Base-by-base conservation (phyloP, 2,113 vertebrate genomes). In the Phyllopteryx taeniolatus region DNA sequence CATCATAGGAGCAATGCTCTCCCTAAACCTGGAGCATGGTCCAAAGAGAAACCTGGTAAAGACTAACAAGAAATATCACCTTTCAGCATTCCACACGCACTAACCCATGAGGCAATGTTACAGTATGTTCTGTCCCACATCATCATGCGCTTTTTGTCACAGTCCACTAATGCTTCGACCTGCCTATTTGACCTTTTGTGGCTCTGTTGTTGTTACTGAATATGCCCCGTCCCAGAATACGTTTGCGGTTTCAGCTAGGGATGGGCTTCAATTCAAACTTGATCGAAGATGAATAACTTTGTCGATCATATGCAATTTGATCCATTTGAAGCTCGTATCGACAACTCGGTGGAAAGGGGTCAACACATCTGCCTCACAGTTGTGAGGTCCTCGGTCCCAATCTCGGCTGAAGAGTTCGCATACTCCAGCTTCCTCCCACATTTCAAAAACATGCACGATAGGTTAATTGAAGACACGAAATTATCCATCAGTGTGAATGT, bases 11-110 rank as follows among this genome's bases (percentile, higher is more conserved):
- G 86, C 77, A 81, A 76, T 86, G 73, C 47, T 74, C 78, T 70
- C 68, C 51, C 83, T 84, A 93, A 89, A 83, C 68, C 66, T 78
- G 65, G 10, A 59, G 77, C 72, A 71, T 64, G 79, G 86, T 46
- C 86, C 74, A 79, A 76, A 86, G 84, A 86, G 39, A 83, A 83
- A 78, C 22, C 76, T 76, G 92, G 91, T 93, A 93, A 94, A 83
- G 78, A 83, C 64, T 81, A 81, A 79, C 46, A 53, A 68, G 83
- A 65, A 81, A 72, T 69, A 79, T 56, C 60, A 54, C 51, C 74
- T 79, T 63, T 83, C 65, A 85, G 79, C 70, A 70, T 84, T 73
- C 63, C 74, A 83, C 71, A 27, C 57, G 53, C 76, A 84, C 88
- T 89, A 88, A 89, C 80, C 65, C 39, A 62, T 56, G 72, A 80